Conservation (phyloP, 2,888 invertebrate species). For the Drosophila flavopinicola region DNA sequence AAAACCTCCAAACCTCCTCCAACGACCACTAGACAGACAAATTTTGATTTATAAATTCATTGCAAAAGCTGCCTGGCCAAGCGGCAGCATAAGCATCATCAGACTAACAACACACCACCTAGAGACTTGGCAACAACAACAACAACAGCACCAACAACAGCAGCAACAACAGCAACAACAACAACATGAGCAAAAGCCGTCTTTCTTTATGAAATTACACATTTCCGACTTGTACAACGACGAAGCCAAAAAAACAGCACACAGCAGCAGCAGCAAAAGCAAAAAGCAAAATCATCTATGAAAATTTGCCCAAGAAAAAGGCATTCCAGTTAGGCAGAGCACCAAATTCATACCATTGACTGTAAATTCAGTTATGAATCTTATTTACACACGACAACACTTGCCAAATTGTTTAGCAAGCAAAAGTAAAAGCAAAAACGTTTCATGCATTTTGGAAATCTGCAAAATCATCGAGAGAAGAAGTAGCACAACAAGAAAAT, state of each 20-base stretch:
- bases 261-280: slow-evolving; percentile 35
- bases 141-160: slow-evolving; percentile 35
- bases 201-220: slow-evolving; percentile 78
- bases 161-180: slow-evolving; percentile 34
- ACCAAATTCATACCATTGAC: slow-evolving; percentile 27
- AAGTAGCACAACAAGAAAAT: slow-evolving; percentile 51
- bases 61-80: slow-evolving; percentile 76
- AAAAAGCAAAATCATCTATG: slow-evolving; percentile 38
- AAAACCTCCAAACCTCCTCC: slow-evolving; percentile 35
- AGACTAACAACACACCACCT: slow-evolving; percentile 59
- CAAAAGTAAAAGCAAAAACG: slow-evolving; percentile 26
- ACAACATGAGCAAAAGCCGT: slow-evolving; percentile 64
- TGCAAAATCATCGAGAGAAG: slow-evolving; percentile 74
- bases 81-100: slow-evolving; percentile 61
- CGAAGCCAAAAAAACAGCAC: slow-evolving; percentile 55
- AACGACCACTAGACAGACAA: slow-evolving; percentile 70
- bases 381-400: slow-evolving; percentile 46
- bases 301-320: slow-evolving; percentile 37
- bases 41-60: slow-evolving; percentile 80
- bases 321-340: slow-evolving; percentile 17
- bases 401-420: slow-evolving; percentile 42
- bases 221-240: slow-evolving; percentile 76
- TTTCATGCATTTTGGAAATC: slow-evolving; percentile 75
- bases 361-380: slow-evolving; percentile 60
- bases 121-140: slow-evolving; percentile 65